Base-by-base conservation (phyloP, 2,113 vertebrate genomes). In the Macrotis lagotis region DNA sequence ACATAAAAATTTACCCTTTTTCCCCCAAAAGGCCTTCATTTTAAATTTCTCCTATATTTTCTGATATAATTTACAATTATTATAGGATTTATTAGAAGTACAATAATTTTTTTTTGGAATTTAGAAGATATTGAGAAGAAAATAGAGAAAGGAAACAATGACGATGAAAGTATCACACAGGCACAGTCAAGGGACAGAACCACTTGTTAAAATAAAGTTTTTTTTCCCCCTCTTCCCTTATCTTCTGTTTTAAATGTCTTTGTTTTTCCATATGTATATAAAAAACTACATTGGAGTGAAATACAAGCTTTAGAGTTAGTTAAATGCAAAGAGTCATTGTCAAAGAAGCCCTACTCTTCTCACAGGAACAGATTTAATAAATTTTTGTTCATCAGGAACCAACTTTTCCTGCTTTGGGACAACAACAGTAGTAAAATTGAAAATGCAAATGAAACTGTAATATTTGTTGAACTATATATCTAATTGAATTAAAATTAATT, bases 21-120 rank as follows among this genome's bases (percentile, higher is more conserved):
- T 96, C 28, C 25, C 25, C 25, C 25, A 55, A 59, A 66, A 31
- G 16, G 2, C 31, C 55, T 31, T 26, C 25, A 53, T 25, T 52
- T 66, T 14, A 96, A 96, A 90, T 96, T 95, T 96, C 51, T 74
- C 89, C 88, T 92, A 95, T 93, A 96, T 97, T 96, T 97, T 96
- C 92, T 96, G 93, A 96, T 94, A 94, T 96, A 96, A 96, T 95
- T 97, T 95, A 96, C 59, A 94, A 95, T 96, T 96, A 97, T 95
- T 92, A 83, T 83, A 91, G 48, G 53, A 92, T 96, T 97, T 97
- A 95, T 96, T 96, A 95, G 93, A 91, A 55, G 96, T 96, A 94
- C 93, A 97, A 93, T 95, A 93, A 93, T 88, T 91, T 96, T 96
- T 96, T 96, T 51, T 94, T 97, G 96, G 95, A 74, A 92, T 10